These are phyloP conservation scores for Anguilla obscura DNA, from an alignment of 2,797 vertebrate genomes.

Conservation along the genomic window DNA sequence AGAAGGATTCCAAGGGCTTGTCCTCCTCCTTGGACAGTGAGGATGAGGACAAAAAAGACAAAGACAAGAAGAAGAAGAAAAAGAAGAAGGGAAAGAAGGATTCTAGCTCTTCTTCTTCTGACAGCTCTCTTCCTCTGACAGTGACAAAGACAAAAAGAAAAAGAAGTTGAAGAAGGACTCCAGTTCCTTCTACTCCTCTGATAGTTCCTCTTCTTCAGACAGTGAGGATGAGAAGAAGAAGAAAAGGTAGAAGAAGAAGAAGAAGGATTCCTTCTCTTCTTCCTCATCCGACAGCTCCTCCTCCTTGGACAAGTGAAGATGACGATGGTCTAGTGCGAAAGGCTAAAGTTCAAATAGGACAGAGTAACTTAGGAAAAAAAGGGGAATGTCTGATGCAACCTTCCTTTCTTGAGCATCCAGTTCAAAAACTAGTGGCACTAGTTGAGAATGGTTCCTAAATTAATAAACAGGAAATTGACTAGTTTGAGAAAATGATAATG, in stretches of 20 bases:
- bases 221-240: conserved; percentile 2
- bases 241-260: conserved; percentile 3
- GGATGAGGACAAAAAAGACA: background rate
- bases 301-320: conserved; percentile 58
- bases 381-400: too few relatives aligned
- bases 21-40: background rate
- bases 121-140: background rate
- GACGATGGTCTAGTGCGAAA: conserved; percentile 26
- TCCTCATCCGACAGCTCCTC: conserved; percentile 47
- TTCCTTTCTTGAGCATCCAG: too few relatives aligned
- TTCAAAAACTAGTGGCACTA: too few relatives aligned
- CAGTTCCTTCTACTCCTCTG: background rate
- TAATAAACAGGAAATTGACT: too few relatives aligned
- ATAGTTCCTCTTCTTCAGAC: background rate
- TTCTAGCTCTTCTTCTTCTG: background rate
- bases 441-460: too few relatives aligned
- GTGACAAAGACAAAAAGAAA: background rate
- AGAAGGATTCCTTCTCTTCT: conserved; percentile 40
- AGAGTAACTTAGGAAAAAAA: too few relatives aligned
- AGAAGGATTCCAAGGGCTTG: background rate
- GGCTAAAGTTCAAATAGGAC: too few relatives aligned
- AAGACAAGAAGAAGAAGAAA: background rate
- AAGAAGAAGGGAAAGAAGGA: background rate
- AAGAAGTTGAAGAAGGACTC: conserved; percentile 11
- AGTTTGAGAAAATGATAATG: too few relatives aligned